Percentiles rank a stretch among this genome's conserved stretches.
phyloP scores from a whole-genome alignment of 2,113 vertebrate species.

The Cebus imitator region DNA sequence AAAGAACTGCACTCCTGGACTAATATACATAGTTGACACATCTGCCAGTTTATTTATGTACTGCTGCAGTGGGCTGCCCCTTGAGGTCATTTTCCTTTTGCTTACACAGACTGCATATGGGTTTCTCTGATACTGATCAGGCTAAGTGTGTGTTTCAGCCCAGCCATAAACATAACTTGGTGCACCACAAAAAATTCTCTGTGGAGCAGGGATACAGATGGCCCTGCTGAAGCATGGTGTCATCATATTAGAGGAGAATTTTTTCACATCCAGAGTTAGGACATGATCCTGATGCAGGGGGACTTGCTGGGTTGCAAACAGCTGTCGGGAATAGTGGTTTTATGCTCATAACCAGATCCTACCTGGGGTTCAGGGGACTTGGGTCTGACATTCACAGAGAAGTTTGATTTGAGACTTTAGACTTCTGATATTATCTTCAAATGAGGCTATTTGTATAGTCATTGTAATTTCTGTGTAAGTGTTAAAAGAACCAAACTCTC shows the following conservation, averaged over 20 bases:
- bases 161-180: conserved; percentile 26
- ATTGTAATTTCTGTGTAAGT: neutral
- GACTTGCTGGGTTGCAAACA: conserved; percentile 41
- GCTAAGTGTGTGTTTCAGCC: conserved; percentile 28
- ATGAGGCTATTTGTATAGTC: neutral
- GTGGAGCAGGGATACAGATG: conserved; percentile 41
- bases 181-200: conserved; percentile 42
- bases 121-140: conserved; percentile 65
- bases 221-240: neutral
- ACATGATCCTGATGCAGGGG: neutral
- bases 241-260: neutral
- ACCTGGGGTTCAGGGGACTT: neutral
- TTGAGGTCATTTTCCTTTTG: conserved; percentile 53
- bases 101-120: conserved; percentile 56
- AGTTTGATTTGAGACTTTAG: neutral
- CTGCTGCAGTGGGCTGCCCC: conserved; percentile 14
- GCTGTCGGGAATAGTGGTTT: conserved; percentile 17
- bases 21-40: conserved; percentile 52
- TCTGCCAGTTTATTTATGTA: conserved; percentile 64
- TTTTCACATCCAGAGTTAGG: conserved; percentile 27
- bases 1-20: conserved; percentile 58
- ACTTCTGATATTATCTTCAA: neutral
- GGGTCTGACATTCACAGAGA: neutral
- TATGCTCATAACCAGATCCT: neutral
- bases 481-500: neutral